Evolutionary conservation across 2,797 vertebrate species (phyloP), one percentile per base, ranked within the genome.

Genomic region (Dermochelys coriacea): DNA sequence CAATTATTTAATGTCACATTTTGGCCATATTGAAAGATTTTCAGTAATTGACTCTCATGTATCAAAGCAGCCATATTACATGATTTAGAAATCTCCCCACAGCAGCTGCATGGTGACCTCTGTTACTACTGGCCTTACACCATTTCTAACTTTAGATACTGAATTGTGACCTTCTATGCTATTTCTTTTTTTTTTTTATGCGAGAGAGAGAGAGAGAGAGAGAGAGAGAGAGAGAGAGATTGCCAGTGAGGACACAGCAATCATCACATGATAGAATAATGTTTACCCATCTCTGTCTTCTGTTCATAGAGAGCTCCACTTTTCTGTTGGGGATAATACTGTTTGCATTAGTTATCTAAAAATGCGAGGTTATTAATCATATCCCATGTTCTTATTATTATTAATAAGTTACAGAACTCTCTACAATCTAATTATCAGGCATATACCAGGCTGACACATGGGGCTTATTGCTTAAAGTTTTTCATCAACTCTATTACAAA

Each of bases 1-100:
- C 97, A 96, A 97, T 98, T 98, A 98, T 97, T 98, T 98, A 96
- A 97, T 97, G 97, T 97, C 96, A 95, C 95, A 94, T 97, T 97
- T 93, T 96, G 95, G 96, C 94, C 93, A 95, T 92, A 52, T 47
- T 90, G 95, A 97, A 97, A 97, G 94, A 91, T 92, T 98, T 94
- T 93, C 89, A 55, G 95, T 97, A 98, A 98, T 97, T 98, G 97
- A 98, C 97, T 98, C 97, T 88, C 82, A 74, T 34, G 91, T 96
- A 92, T 96, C 91, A 49, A 75, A 88, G 94, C 68, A 94, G 94
- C 88, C 21, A 5, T 31, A 74, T 77, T 84, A 91, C 89, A 84
- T 14, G 59, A 82, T 94, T 95, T 82, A 12, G 89, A 87, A 81
- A 81, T 87, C 82, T 85, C 88, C 71, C 68, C 37, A 3, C 2